Percentiles rank a stretch among this genome's conserved stretches.
Evolutionary conservation across 2,888 invertebrate genomes (phyloP).

Genomic region (Lithophane ornitopus): DNA sequence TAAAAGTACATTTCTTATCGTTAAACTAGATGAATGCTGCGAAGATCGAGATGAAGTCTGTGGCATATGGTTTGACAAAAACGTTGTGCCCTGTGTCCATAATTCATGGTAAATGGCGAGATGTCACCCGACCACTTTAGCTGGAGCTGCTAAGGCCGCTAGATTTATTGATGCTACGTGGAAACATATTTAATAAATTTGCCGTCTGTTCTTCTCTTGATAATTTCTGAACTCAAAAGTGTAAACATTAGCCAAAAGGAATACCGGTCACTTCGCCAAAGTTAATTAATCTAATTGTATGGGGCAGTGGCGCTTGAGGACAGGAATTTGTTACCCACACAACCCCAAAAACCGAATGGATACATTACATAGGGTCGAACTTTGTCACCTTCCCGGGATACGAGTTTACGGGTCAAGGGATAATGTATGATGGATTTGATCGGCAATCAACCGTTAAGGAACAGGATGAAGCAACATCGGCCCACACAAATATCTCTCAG

Average conservation of each 20-base stretch:
- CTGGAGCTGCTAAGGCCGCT: conserved; percentile 73
- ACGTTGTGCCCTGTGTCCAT: conserved; percentile 75
- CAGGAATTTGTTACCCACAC: conserved; percentile 62
- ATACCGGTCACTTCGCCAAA: conserved; percentile 45
- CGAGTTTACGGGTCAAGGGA: conserved; percentile 63
- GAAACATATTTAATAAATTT: conserved; percentile 77
- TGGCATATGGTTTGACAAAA: conserved; percentile 75
- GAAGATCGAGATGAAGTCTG: conserved; percentile 65
- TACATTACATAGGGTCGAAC: conserved; percentile 60
- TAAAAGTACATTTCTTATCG: conserved; percentile 34
- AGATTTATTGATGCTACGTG: conserved; percentile 81
- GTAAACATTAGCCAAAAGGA: conserved; percentile 40
- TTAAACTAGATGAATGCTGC: conserved; percentile 58
- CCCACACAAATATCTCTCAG: conserved; percentile 32
- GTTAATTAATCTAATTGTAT: conserved; percentile 68
- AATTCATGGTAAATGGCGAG: conserved; percentile 78
- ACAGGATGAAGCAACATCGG: conserved; percentile 52
- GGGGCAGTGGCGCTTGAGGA: conserved; percentile 58
- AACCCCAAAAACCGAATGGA: conserved; percentile 64
- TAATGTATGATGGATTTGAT: conserved; percentile 69
- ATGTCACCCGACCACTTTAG: conserved; percentile 77
- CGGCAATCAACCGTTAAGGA: conserved; percentile 67
- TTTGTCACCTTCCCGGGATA: conserved; percentile 66
- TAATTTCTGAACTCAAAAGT: conserved; percentile 41
- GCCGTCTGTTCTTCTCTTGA: conserved; percentile 34